Evolutionary conservation across 1,140 invertebrate genomes (phyloP), one percentile per base, ranked within the genome.

Genomic region (Drosophila willistoni): DNA sequence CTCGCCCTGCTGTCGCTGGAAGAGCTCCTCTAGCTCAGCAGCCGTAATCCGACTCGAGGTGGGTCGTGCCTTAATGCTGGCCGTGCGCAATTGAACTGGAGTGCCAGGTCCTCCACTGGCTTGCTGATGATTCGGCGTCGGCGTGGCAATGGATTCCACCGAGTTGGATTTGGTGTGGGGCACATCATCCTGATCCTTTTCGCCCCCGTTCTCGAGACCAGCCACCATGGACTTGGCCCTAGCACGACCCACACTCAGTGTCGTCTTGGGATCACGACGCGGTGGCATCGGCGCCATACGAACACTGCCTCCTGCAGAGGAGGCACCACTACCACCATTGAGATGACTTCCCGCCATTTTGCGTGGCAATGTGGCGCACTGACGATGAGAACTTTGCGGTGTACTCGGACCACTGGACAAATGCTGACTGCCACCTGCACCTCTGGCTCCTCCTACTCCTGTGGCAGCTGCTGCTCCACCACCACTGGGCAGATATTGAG

Each of bases 191-290:
- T 92, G 75, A 25, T 90, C 91, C 73, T 92, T 92, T 51, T 92
- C 91, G 44, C 93, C 93, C 3, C 93, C 93, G 39, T 93, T 94
- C 90, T 94, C 96, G 73, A 97, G 93, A 47, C 96, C 96, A 13
- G 97, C 96, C 14, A 98, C 96, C 96, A 98, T 97, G 34, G 96
- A 97, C 91, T 96, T 96, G 42, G 97, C 97, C 73, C 97, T 92
- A 13, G 97, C 97, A 47, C 97, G 94, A 14, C 97, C 97, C 62
- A 98, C 97, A 91, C 97, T 98, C 7, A 99, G 93, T 9, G 98
- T 98, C 3, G 98, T 99, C 91, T 96, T 96, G 7, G 98, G 98
- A 93, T 99, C 97, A 64, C 98, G 94, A 63, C 97, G 93, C 1
- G 97, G 97, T 14, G 97, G 97, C 82, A 96, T 94, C 0, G 97